Evolutionary conservation across 2,797 vertebrate genomes (phyloP), one percentile per base, ranked within the genome.

Genomic region (Podarcis siculus): DNA sequence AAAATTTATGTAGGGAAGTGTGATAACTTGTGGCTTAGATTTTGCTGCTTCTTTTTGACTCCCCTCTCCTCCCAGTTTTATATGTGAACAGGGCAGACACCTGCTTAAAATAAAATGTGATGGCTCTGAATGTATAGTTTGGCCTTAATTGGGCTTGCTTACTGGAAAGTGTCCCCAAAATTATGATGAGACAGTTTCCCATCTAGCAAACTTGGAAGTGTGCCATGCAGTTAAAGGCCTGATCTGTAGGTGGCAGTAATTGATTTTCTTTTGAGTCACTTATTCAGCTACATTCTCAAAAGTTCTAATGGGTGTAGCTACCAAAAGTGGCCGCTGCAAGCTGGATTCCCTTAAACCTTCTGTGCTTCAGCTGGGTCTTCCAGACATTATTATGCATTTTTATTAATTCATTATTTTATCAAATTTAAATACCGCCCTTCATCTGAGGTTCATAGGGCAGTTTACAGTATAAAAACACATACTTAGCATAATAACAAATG

Each of bases 161-260:
- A 76, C 77, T 83, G 85, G 71, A n/a, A 92, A 72, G 9, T 27
- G 83, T 15, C 21, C 39, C 19, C 42, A 75, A 32, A 21, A 30
- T 61, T 30, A 13, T 15, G 6, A 3, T 61, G 67, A 39, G 32
- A 39, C 4, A 23, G 15, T 9, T 83, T 64, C 42, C 0, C 1
- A 0, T 17, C 49, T 49, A 66, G 42, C 80, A 83, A 37, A 30
- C 71, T 71, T 32, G 0, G 67, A 9, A 32, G 79, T 77, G 12
- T 21, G 30, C 27, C 12, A 9, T 78, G 83, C 64, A 37, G 25
- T 87, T 45, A 35, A 42, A 69, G 9, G 42, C 86, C 82, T 2
- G 19, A n/a, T 49, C 30, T 37, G 21, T 45, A 82, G 92, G 90
- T 85, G 89, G 69, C 88, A 90, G 86, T n/a, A 25, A 2, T 17